Base-by-base conservation (phyloP, 2,113 vertebrate genomes). In the Neogobius melanostomus region DNA sequence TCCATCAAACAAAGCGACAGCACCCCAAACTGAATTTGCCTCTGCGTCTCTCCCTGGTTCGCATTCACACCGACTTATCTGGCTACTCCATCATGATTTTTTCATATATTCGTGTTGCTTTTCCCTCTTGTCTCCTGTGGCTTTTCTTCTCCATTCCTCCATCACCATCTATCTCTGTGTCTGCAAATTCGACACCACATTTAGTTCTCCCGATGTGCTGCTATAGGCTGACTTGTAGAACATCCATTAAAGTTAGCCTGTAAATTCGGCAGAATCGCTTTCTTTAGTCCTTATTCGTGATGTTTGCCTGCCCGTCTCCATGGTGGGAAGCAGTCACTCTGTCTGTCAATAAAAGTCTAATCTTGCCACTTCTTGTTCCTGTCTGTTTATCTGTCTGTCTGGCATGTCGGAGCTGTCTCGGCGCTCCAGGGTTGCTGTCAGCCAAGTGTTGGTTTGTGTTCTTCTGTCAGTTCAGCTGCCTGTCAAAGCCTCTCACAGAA, bases 401-500 rank as follows among this genome's bases (percentile, higher is more conserved):
- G 86, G 86, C 85, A 72, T 68, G 88, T 83, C 86, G 74, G 81
- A 82, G 82, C 85, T 87, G 83, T 90, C 90, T 88, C 81, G 0
- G 81, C 76, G 80, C 88, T 88, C 68, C 88, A 43, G 87, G 90
- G 82, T 86, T 89, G 86, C 86, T 88, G 89, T 88, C 88, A 90
- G 85, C 85, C 85, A 86, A 82, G 85, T 90, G 85, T 88, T 84
- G 82, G 63, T 85, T 88, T 91, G 82, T 89, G 77, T 88, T 91
- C 88, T 90, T 87, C 85, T 87, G 87, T 91, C 88, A 86, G 79
- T 87, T 90, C 84, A 85, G 87, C 88, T 88, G 87, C 80, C 83
- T 85, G 90, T 90, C 90, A 91, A 68, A 81, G 72, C 79, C 48
- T 66, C 82, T 77, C 86, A 89, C 82, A 90, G 87, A 82, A 88